A percentile compares a stretch with the other conserved stretches of the same genome.
phyloP scores from a whole-genome alignment of 1,140 invertebrate genomes.

The Probaryconus sp. region DNA sequence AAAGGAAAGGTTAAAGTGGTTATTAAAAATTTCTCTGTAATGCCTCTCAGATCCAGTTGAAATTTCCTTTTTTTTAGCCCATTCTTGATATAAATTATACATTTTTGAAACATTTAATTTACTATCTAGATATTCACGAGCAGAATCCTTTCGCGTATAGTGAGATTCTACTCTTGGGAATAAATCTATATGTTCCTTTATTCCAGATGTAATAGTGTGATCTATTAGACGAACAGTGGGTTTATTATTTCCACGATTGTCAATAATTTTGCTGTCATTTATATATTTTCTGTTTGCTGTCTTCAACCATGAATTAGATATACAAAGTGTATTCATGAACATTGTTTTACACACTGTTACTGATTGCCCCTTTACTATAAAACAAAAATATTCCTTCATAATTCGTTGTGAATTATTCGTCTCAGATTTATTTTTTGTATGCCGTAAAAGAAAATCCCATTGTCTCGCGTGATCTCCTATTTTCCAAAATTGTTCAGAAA shows the following conservation, averaged over 20 bases:
- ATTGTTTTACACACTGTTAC: slow-evolving; percentile 2
- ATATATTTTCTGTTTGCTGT: background rate
- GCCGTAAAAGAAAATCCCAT: slow-evolving; percentile 4
- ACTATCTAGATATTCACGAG: background rate
- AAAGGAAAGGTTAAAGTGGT: background rate
- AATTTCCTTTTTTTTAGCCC: background rate
- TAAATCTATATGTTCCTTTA: background rate
- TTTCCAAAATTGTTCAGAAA: slow-evolving; percentile 1
- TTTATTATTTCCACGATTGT: background rate
- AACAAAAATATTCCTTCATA: slow-evolving; percentile 1
- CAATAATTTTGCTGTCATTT: background rate
- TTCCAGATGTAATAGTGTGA: background rate
- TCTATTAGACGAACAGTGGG: no score
- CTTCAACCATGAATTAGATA: background rate
- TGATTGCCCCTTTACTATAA: background rate
- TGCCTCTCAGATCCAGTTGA: background rate
- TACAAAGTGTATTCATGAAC: slow-evolving; percentile 4
- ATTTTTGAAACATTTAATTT: background rate
- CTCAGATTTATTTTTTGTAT: slow-evolving; percentile 5
- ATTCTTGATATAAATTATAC: background rate
- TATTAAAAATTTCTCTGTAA: slow-evolving; percentile 1
- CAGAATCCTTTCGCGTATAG: background rate
- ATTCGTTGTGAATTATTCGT: no score
- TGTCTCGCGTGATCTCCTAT: background rate
- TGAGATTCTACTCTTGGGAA: background rate